phyloP scores from a whole-genome alignment of 2,113 vertebrate species.

The Ammodytes dubius region DNA sequence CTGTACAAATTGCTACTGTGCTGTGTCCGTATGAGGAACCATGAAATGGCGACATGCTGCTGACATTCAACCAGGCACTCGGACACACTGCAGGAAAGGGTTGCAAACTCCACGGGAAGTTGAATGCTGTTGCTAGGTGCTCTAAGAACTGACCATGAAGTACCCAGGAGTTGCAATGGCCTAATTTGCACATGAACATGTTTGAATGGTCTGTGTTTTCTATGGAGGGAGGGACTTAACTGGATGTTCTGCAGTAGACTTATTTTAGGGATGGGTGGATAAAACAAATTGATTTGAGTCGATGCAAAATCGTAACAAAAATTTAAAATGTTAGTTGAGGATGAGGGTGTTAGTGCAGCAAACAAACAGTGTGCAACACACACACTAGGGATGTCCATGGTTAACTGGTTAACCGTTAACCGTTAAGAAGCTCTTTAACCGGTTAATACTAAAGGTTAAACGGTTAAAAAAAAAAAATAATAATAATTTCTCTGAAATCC shows the following conservation, averaged over 20 bases:
- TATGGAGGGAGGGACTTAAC: neutral
- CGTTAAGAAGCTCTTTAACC: no score
- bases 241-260: neutral
- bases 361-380: no score
- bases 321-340: no score
- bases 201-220: constrained; percentile 28
- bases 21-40: constrained; percentile 20
- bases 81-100: neutral
- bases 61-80: neutral
- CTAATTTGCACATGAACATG: constrained; percentile 65
- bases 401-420: no score
- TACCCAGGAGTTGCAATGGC: constrained; percentile 18
- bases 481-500: no score
- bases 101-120: constrained; percentile 1
- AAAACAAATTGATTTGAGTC: neutral
- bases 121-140: constrained; percentile 47
- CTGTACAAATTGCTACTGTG: constrained; percentile 5
- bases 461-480: no score
- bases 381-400: no score
- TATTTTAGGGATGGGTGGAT: neutral
- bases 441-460: no score
- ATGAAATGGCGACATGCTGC: constrained; percentile 8
- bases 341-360: no score
- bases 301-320: no score
- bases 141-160: constrained; percentile 1